phyloP scores from a whole-genome alignment of 2,888 invertebrate genomes.

The Cistogaster globosa region DNA sequence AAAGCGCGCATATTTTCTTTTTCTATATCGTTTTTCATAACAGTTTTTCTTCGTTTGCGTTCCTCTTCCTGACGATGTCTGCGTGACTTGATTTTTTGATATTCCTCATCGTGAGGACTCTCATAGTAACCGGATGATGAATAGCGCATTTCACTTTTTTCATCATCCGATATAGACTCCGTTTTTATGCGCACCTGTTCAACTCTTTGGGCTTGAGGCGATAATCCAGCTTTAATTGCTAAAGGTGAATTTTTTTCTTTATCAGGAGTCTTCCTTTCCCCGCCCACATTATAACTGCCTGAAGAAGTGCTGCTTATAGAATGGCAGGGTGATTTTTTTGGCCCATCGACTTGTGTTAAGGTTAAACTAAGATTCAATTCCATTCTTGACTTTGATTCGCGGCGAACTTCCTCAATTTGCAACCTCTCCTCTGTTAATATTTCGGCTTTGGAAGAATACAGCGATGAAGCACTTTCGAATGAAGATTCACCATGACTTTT shows the following conservation, averaged over 20 bases:
- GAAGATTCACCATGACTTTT: slow-evolving; percentile 90
- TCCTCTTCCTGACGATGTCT: slow-evolving; percentile 88
- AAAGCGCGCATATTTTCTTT: slow-evolving; percentile 85
- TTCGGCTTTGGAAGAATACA: slow-evolving; percentile 91
- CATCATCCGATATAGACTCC: slow-evolving; percentile 87
- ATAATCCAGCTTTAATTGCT: slow-evolving; percentile 65
- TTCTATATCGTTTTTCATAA: slow-evolving; percentile 90
- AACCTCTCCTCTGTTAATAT: slow-evolving; percentile 86
- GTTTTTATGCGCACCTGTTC: slow-evolving; percentile 81
- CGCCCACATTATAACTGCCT: slow-evolving; percentile 84
- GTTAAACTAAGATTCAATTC: slow-evolving; percentile 70
- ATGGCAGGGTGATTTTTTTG: slow-evolving; percentile 83
- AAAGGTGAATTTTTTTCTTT: neutral
- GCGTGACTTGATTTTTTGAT: slow-evolving; percentile 76
- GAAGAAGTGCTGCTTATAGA: slow-evolving; percentile 85
- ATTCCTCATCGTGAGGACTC: slow-evolving; percentile 87
- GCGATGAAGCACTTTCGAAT: slow-evolving; percentile 93
- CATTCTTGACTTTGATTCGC: slow-evolving; percentile 52
- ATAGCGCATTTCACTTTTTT: slow-evolving; percentile 87
- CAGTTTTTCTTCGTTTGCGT: slow-evolving; percentile 88
- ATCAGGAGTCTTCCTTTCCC: slow-evolving; percentile 72
- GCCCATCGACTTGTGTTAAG: slow-evolving; percentile 72
- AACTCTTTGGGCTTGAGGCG: slow-evolving; percentile 30
- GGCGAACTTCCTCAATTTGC: slow-evolving; percentile 79
- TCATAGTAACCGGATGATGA: slow-evolving; percentile 90